phyloP scores from a whole-genome alignment of 2,888 invertebrate species.

The Cryptosula pallasiana region DNA sequence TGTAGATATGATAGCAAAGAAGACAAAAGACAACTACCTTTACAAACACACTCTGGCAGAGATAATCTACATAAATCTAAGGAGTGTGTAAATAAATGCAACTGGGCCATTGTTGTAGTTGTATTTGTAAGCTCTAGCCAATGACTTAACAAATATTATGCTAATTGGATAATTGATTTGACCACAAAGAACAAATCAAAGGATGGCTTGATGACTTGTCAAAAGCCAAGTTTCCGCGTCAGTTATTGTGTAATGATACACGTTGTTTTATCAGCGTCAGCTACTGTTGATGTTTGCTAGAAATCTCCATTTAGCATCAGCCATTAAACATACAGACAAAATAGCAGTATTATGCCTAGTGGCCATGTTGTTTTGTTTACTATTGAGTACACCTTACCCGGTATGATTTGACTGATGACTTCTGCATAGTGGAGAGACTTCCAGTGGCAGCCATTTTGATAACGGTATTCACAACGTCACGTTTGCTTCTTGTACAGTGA shows the following conservation, averaged over 20 bases:
- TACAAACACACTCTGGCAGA: neutral
- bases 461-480: no score
- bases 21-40: neutral
- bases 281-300: neutral
- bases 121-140: neutral
- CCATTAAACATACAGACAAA: neutral
- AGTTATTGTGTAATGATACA: neutral
- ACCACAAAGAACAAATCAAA: neutral
- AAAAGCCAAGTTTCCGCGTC: neutral
- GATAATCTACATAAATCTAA: constrained; percentile 2
- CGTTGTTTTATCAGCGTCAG: neutral
- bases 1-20: neutral
- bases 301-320: no score
- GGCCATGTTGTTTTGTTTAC: no score
- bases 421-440: neutral
- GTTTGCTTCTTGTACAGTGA: no score
- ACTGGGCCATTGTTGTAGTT: neutral
- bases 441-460: neutral
- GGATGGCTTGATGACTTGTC: constrained; percentile 12
- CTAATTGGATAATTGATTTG: neutral
- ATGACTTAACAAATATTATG: neutral
- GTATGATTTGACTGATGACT: neutral
- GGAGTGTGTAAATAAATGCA: neutral
- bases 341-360: neutral
- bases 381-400: no score